A percentile compares a stretch with the other conserved stretches of the same genome.
phyloP scores from a whole-genome alignment of 2,888 invertebrate species.

The Lithophane leautieri region DNA sequence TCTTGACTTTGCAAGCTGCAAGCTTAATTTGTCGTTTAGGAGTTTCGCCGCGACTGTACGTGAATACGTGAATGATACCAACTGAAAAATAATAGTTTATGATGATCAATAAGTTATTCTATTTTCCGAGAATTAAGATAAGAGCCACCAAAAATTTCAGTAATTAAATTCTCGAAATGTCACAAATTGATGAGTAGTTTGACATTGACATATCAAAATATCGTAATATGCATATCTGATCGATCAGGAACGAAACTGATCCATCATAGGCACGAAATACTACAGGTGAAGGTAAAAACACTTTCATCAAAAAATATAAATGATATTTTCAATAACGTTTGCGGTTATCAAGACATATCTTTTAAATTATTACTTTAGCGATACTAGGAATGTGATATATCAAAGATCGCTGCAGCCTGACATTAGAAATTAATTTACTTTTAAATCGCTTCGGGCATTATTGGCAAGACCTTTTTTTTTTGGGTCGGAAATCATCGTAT shows the following conservation, averaged over 20 bases:
- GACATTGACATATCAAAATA: conserved; percentile 32
- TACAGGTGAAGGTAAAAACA: conserved; percentile 71
- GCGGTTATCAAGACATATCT: conserved; percentile 68
- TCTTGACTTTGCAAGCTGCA: conserved; percentile 48
- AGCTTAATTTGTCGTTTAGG: conserved; percentile 30
- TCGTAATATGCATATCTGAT: conserved; percentile 18
- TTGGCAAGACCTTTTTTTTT: conserved; percentile 32
- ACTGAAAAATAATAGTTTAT: not conserved
- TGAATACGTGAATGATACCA: not conserved
- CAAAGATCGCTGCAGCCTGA: conserved; percentile 32
- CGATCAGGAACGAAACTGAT: conserved; percentile 12
- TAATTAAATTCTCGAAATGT: conserved; percentile 12
- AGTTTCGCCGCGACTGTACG: conserved; percentile 33
- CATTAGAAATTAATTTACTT: conserved; percentile 45
- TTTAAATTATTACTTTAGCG: conserved; percentile 64
- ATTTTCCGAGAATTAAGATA: not conserved
- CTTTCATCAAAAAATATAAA: conserved; percentile 66
- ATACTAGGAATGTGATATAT: conserved; percentile 68
- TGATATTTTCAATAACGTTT: conserved; percentile 69
- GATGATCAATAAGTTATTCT: not conserved
- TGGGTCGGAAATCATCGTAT: too few species aligned
- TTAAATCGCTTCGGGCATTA: conserved; percentile 47
- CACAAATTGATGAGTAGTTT: conserved; percentile 7
- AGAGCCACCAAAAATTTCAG: not conserved
- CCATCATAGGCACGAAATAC: conserved; percentile 34